Evolutionary conservation across 2,113 vertebrate species (phyloP), one percentile per base, ranked within the genome.

Genomic region (Notiomystis cincta): DNA sequence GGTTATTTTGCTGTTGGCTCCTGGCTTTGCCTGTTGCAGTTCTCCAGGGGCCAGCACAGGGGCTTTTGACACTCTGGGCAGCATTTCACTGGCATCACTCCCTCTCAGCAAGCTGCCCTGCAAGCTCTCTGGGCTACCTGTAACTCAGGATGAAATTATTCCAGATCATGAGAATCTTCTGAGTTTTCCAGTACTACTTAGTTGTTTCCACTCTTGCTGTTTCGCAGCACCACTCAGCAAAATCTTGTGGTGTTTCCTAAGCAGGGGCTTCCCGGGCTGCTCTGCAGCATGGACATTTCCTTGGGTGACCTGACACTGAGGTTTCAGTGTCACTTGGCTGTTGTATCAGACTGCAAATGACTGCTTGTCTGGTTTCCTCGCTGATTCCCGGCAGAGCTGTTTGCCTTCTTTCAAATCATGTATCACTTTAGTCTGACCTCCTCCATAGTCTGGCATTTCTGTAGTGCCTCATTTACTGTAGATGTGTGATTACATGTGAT

Each of bases 41-140:
- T 88, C 62, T 67, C 28, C 31, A 13, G 0, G 2, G 45, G 31
- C 42, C 20, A 33, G 30, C 2, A 1, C 3, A 54, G 38, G 13
- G 54, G 28, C 38, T 83, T 80, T 66, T 37, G 37, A 7, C 10
- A 1, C 56, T 40, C 28, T 0, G 0, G 17, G 15, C 2, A 1
- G 50, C 14, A 23, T 69, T 81, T 60, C 4, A 0, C 23, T 61
- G 60, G 37, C 50, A 16, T 65, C 15, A 16, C 7, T 78, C 5
- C 58, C 9, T 22, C 72, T 78, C 24, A 30, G 73, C 19, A 23
- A 78, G 27, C n/a, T 75, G 57, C 33, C 17, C 48, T 40, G 62
- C n/a, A 12, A 10, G 5, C 4, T 18, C 25, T 31, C 56, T 0
- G 11, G 42, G 54, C 38, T 67, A 40, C 70, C 51, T 3, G 2